phyloP scores from a whole-genome alignment of 2,797 vertebrate species.

The Danio aesculapii region DNA sequence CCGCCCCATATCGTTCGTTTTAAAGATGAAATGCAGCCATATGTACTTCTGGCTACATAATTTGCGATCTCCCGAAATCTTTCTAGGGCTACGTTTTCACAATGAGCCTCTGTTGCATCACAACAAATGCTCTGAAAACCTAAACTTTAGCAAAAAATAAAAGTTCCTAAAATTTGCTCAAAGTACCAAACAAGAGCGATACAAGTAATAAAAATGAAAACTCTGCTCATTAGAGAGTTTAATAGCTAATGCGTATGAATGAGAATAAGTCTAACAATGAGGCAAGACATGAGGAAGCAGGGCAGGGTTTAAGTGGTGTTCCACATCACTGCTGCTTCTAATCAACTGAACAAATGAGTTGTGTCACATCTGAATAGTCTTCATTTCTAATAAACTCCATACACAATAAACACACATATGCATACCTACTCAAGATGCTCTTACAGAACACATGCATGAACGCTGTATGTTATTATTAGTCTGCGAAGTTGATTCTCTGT shows the following conservation, averaged over 20 bases:
- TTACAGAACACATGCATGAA: neutral
- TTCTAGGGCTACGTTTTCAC: no score
- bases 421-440: neutral
- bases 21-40: no score
- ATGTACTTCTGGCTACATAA: no score
- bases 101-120: no score
- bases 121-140: no score
- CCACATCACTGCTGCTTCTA: constrained; percentile 22
- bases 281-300: neutral
- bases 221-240: constrained; percentile 15
- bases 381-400: constrained; percentile 40
- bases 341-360: constrained; percentile 44
- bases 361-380: constrained; percentile 39
- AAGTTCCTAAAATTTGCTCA: no score
- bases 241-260: neutral
- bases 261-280: constrained; percentile 2
- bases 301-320: constrained; percentile 17
- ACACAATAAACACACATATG: constrained; percentile 14
- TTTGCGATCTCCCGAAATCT: no score
- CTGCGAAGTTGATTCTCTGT: neutral
- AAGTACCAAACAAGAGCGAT: neutral
- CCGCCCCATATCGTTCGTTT: no score
- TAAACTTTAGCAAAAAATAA: no score
- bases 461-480: neutral
- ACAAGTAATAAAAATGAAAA: neutral